Evolutionary conservation across 1,140 invertebrate species (phyloP).

Genomic region (Plodia interpunctella): DNA sequence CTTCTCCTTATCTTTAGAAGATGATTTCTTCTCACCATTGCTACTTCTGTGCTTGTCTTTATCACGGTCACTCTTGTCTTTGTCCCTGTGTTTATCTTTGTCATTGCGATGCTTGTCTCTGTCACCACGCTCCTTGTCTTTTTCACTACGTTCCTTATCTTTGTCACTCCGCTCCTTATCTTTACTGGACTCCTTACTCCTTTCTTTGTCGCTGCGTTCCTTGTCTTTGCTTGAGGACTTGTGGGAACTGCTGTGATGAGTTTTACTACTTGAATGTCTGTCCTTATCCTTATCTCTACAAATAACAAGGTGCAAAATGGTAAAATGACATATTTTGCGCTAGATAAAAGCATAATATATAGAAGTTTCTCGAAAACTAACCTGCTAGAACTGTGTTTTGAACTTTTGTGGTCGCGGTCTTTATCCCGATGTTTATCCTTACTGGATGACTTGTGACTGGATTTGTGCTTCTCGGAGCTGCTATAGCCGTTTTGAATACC

Average conservation of each 20-base stretch:
- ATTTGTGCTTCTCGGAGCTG: constrained; percentile 79
- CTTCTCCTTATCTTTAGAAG: constrained; percentile 32
- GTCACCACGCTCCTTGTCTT: constrained; percentile 67
- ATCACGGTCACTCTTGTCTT: constrained; percentile 53
- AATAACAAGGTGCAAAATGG: constrained; percentile 16
- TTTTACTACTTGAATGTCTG: constrained; percentile 76
- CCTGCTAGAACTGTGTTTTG: constrained; percentile 71
- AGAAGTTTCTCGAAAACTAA: constrained; percentile 66
- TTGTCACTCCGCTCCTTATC: constrained; percentile 62
- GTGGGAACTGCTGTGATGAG: constrained; percentile 78
- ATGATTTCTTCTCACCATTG: constrained; percentile 40
- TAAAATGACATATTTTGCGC: background rate
- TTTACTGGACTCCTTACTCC: constrained; percentile 1
- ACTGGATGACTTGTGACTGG: constrained; percentile 83
- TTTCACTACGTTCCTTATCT: constrained; percentile 59
- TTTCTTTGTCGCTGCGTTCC: constrained; percentile 40
- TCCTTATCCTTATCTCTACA: constrained; percentile 77
- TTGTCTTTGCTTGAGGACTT: constrained; percentile 82
- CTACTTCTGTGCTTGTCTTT: constrained; percentile 76
- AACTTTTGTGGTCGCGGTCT: constrained; percentile 80
- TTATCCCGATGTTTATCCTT: constrained; percentile 82
- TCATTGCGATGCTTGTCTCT: constrained; percentile 77
- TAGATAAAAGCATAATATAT: background rate
- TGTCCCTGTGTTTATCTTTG: constrained; percentile 44
- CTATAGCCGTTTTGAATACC: constrained; percentile 83